Percentiles rank a stretch among this genome's conserved stretches.
Evolutionary conservation across 2,888 invertebrate genomes (phyloP).

Genomic region (Mythimna ferrago): DNA sequence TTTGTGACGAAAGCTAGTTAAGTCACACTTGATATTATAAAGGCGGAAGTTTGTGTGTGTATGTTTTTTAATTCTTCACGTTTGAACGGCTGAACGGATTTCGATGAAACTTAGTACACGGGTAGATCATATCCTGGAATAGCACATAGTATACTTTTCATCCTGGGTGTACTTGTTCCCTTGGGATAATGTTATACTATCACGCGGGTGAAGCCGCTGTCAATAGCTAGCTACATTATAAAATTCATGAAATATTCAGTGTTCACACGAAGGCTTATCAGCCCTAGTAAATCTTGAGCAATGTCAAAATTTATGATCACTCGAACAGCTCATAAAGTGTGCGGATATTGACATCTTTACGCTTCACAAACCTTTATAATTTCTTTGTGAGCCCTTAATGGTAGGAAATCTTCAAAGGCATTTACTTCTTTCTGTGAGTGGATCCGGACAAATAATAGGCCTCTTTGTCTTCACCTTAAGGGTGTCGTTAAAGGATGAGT

Average conservation of each 20-base stretch:
- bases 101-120: neutral
- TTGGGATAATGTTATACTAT: no score
- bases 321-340: constrained; percentile 69
- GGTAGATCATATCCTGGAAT: no score
- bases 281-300: constrained; percentile 52
- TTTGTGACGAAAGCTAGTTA: no score
- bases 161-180: no score
- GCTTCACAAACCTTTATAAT: constrained; percentile 53
- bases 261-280: constrained; percentile 20
- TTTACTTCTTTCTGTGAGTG: constrained; percentile 12
- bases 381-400: constrained; percentile 29
- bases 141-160: no score
- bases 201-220: no score
- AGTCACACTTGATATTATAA: no score
- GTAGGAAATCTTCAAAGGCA: constrained; percentile 26
- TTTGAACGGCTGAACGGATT: neutral
- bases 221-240: neutral
- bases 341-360: constrained; percentile 64
- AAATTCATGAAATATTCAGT: neutral
- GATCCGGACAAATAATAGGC: constrained; percentile 30
- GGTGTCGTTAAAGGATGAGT: constrained; percentile 16
- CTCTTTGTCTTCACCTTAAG: neutral
- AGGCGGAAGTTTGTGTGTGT: no score
- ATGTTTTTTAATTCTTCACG: neutral
- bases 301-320: constrained; percentile 60